Conservation (phyloP, 2,113 vertebrate genomes). For the pig (Sus scrofa) region DNA sequence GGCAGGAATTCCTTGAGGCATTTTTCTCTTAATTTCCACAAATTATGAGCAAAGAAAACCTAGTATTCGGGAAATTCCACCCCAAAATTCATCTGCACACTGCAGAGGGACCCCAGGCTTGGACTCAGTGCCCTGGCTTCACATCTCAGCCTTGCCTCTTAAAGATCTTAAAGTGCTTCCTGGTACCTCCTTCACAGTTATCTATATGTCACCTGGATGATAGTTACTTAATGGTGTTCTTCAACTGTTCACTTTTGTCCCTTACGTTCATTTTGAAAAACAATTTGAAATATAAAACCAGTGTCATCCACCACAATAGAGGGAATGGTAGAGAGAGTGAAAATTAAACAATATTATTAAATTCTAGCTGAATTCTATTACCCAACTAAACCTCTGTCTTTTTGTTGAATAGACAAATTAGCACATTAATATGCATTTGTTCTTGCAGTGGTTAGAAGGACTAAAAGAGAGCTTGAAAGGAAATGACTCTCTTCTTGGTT, state of each 20-base stretch:
- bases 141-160: background rate
- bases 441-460: conserved; percentile 19
- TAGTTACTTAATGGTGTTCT: background rate
- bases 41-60: background rate
- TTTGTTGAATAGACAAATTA: background rate
- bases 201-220: background rate
- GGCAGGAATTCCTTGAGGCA: background rate
- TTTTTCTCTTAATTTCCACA: conserved; percentile 15
- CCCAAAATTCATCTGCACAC: background rate
- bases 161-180: background rate
- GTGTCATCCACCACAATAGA: background rate
- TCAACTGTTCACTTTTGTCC: background rate
- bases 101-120: background rate
- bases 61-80: background rate
- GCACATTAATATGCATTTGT: background rate
- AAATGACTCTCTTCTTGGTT: conserved; percentile 47
- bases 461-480: background rate
- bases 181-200: background rate
- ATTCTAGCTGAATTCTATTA: conserved; percentile 32
- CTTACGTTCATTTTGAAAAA: conserved; percentile 18
- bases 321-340: background rate
- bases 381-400: background rate
- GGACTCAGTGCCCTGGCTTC: background rate
- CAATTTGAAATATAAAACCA: conserved; percentile 36
- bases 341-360: conserved; percentile 27